Percentiles rank a stretch among this genome's conserved stretches.
Conservation (phyloP, 2,797 vertebrate genomes). For the Hybognathus amarus region DNA sequence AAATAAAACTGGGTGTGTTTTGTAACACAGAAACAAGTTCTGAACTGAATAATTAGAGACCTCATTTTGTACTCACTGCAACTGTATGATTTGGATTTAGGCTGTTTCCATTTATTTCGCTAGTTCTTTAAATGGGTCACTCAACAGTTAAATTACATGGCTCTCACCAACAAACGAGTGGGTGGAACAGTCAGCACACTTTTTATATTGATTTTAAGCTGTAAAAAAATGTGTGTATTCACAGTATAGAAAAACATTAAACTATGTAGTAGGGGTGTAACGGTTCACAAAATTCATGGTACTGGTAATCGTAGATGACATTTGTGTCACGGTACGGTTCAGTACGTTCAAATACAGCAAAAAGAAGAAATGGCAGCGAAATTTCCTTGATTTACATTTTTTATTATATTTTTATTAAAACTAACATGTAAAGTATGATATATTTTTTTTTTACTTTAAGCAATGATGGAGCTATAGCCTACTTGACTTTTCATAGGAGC, state of each 20-base stretch:
- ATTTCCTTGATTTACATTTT: too few relatives aligned
- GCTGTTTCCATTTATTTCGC: conserved; percentile 4
- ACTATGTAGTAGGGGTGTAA: too few relatives aligned
- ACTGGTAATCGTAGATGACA: too few relatives aligned
- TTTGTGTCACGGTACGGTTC: too few relatives aligned
- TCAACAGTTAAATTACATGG: conserved; percentile 13
- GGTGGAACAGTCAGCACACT: background rate
- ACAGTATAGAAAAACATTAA: conserved; percentile 20
- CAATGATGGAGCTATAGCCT: too few relatives aligned
- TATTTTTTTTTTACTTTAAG: too few relatives aligned
- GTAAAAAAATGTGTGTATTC: conserved; percentile 27
- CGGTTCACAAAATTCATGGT: too few relatives aligned
- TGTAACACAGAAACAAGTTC: conserved; percentile 41
- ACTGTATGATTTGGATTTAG: conserved; percentile 35
- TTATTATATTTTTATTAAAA: too few relatives aligned
- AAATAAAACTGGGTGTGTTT: conserved; percentile 39
- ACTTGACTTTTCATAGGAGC: too few relatives aligned
- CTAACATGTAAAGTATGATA: too few relatives aligned
- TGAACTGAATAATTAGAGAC: conserved; percentile 54
- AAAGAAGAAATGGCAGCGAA: too few relatives aligned
- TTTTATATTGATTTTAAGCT: background rate
- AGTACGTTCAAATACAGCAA: too few relatives aligned
- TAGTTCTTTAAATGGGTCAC: conserved; percentile 46
- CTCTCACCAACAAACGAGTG: conserved; percentile 17
- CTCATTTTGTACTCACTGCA: background rate